Evolutionary conservation across 2,888 invertebrate genomes (phyloP).

Genomic region (Pecten maximus): DNA sequence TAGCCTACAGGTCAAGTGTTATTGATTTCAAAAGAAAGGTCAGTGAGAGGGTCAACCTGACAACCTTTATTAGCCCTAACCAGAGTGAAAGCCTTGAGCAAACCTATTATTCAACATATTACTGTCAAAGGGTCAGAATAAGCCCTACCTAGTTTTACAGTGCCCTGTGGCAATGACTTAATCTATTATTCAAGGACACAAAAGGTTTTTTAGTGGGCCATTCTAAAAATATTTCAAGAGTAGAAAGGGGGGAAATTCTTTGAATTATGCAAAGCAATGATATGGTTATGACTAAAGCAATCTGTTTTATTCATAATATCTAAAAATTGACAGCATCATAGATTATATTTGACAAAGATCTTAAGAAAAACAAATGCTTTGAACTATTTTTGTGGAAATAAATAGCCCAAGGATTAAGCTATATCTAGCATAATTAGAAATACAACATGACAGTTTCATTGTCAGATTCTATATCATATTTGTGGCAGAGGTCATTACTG

Average conservation of each 20-base stretch:
- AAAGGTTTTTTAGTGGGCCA: background rate
- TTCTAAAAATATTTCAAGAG: background rate
- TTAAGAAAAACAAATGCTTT: background rate
- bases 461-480: background rate
- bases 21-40: conserved; percentile 31
- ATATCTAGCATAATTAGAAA: background rate
- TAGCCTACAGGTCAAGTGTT: conserved; percentile 29
- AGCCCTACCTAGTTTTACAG: background rate
- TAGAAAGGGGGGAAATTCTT: background rate
- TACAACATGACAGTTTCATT: conserved; percentile 6
- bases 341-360: too few species aligned
- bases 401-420: background rate
- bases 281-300: too few species aligned
- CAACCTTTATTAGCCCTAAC: background rate
- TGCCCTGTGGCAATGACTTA: background rate
- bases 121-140: conserved; percentile 2
- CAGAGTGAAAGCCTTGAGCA: background rate
- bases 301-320: too few species aligned
- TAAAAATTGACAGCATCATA: too few species aligned
- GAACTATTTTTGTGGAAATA: background rate
- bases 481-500: background rate
- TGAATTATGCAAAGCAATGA: background rate
- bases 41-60: background rate
- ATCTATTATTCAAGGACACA: background rate
- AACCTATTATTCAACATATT: conserved; percentile 20